Base-by-base conservation (phyloP, 2,888 invertebrate genomes). In the Tipula lateralis region DNA sequence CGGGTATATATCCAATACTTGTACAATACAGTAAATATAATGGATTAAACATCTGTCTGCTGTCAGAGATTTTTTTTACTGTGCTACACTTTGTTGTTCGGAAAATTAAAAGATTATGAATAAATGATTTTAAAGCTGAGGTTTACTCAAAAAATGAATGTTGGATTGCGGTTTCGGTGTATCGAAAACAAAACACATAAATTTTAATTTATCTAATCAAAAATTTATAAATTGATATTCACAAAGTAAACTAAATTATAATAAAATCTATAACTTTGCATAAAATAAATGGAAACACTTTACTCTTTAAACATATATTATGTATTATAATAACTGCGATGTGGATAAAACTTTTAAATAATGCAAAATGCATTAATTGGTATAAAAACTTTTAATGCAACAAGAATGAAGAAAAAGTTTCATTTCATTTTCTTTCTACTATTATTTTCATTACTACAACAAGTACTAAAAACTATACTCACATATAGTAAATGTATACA, bases 1-100 rank as follows among this genome's bases (percentile, higher is more conserved):
- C 24, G 66, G 66, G 66, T 66, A 66, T 66, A 24, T 24, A 24
- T 66, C 7, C 66, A 24, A 66, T 13, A n/a, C n/a, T n/a, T n/a
- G n/a, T n/a, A 66, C 19, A 66, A 66, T 24, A 66, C 24, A 66
- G 66, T 24, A 66, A 24, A 66, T 66, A 12, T 66, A 66, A 66
- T 66, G 66, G 66, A 66, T 66, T 66, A 66, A 66, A 66, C 66
- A 66, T 66, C 66, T 66, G 66, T 66, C 66, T 66, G 66, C 66
- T 66, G 66, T 66, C 66, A 66, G 66, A 66, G 13, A 24, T 13
- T 66, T 66, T 24, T 66, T 19, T 19, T 24, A 9, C 13, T 12
- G 24, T 66, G 66, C 12, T 66, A 9, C 66, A n/a, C n/a, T n/a
- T n/a, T 66, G 66, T 66, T 66, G n/a, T 66, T 24, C 66, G 9